Base-by-base conservation (phyloP, 2,888 invertebrate species). In the Oscheius myriophilus region DNA sequence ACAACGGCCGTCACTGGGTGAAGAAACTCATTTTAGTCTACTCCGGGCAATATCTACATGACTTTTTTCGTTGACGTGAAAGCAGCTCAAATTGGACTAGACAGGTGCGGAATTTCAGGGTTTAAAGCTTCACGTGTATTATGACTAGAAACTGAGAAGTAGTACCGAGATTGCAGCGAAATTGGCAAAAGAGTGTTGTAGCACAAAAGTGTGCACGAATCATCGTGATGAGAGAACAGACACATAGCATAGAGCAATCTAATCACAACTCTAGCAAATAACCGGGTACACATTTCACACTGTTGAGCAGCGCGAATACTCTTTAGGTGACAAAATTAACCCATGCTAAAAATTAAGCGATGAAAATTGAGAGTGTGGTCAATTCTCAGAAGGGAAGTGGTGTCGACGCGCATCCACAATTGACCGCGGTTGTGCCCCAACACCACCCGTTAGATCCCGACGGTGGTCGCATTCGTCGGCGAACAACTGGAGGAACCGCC, bases 401-500 rank as follows among this genome's bases (percentile, higher is more conserved):
- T 58, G 55, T 66, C 18, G 33, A 39, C 53, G 53, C 39, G 26
- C 23, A 54, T 33, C 18, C 21, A 57, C 42, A 57, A 42, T 16
- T 42, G 25, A 46, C 33, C 33, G 45, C 59, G 46, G 21, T 41
- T 59, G 21, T 21, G 45, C 25, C 33, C 23, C 59, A 46, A 45
- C 25, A 46, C 59, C 25, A 43, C 46, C 46, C 59, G 18, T 62
- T 45, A 65, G n/a, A 59, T 58, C 33, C 67, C 67, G 53, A 59
- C 66, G 18, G 58, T 53, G 11, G 70, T 41, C 39, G 70, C 41
- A 21, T 55, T 66, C n/a, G 70, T 70, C n/a, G 70, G 70, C 18
- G 70, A 70, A 42, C 70, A 70, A 33, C 63, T 54, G 41, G 70
- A 70, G 41, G 66, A 59, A 18, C 62, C 63, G 18, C 26, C 68